Evolutionary conservation across 1,140 invertebrate genomes (phyloP), one percentile per base, ranked within the genome.

Genomic region (Drosophila pseudoananassae): DNA sequence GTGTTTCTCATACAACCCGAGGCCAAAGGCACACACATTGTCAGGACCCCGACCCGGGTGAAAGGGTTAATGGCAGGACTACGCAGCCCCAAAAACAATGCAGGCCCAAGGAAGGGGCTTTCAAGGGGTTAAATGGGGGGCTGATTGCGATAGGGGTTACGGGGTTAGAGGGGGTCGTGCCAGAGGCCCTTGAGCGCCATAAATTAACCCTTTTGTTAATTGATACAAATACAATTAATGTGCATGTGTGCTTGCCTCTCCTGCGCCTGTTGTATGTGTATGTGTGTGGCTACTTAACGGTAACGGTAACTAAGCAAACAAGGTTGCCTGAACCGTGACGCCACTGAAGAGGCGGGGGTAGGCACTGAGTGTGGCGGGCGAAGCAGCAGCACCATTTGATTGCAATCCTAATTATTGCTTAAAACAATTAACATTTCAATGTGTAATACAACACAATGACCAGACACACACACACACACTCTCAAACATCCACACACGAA

Each of bases 121-220:
- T 25, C 45, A 33, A 58, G 55, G 55, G 55, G 55, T 47, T 17
- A 4, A 46, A 43, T 15, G n/a, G 40, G 38, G 12, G n/a, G 4
- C 38, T 20, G 20, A 20, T 20, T 20, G 14, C 6, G 14, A 1
- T n/a, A 4, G 27, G 57, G 8, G 31, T 14, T 23, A 27, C 23
- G 12, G n/a, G 53, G 31, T n/a, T 17, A 8, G 25, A 25, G 15
- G 40, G 40, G 74, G 53, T 55, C 46, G 55, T 60, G 51, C 46
- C 70, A 47, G 60, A 70, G 70, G 83, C 82, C 84, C 84, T 80
- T 73, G 84, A 88, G 82, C 78, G 74, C 61, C 79, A 91, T 90
- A 91, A 91, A 91, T 91, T 91, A 91, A 91, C 89, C 89, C 85
- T 91, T 91, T 90, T 91, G 89, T 91, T 91, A 91, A 91, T 91